Conservation (phyloP, 2,113 vertebrate species). For the Phalacrocorax carbo region DNA sequence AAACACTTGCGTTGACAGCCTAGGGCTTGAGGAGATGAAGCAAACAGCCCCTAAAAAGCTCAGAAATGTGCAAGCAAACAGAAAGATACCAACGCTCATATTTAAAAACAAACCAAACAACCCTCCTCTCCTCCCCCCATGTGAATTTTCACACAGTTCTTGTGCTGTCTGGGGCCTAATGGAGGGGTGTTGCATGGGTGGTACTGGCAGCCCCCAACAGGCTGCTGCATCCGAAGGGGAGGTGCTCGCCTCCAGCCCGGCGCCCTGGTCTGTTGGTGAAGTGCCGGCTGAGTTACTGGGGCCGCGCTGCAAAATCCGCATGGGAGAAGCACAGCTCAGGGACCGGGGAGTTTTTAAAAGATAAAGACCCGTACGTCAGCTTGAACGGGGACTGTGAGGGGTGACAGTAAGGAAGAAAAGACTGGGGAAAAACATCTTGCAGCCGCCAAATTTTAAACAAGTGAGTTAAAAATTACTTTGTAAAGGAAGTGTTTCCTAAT, state of each 20-base stretch:
- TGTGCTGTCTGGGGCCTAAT: neutral
- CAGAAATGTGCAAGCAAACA: neutral
- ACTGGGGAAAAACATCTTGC: neutral
- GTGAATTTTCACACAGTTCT: neutral
- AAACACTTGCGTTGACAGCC: neutral
- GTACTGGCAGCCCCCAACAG: neutral
- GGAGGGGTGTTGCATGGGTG: neutral
- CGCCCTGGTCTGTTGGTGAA: rapidly evolving
- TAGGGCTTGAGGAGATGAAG: neutral
- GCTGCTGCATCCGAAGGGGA: neutral
- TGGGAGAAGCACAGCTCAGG: neutral
- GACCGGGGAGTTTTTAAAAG: neutral
- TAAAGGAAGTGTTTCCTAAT: neutral
- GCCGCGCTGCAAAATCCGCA: neutral
- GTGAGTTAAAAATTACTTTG: neutral
- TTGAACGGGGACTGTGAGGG: neutral
- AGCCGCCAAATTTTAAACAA: neutral
- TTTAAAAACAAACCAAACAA: neutral
- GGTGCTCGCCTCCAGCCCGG: neutral
- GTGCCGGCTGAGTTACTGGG: too few relatives aligned
- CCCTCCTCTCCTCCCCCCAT: neutral
- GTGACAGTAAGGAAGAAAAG: neutral
- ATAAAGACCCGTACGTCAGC: neutral
- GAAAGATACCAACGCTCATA: neutral
- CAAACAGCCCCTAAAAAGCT: neutral